Percentiles rank a stretch among this genome's conserved stretches.
Conservation (phyloP, 2,888 invertebrate genomes). For the Dynastes grantii region DNA sequence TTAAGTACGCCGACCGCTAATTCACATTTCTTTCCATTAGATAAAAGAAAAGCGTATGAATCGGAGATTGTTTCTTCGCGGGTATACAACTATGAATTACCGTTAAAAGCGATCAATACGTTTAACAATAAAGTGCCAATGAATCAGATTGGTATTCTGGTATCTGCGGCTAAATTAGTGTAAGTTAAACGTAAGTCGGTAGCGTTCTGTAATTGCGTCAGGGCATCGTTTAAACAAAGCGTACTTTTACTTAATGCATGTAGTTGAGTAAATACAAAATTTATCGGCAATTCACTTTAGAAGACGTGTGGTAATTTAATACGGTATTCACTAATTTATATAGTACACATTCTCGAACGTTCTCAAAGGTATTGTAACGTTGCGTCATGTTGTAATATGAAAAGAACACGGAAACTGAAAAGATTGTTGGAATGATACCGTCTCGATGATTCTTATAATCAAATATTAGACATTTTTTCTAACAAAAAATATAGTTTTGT, state of each 20-base stretch:
- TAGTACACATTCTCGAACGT: conserved; percentile 1
- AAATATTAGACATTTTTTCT: too few species aligned
- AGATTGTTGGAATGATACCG: too few species aligned
- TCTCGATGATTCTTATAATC: too few species aligned
- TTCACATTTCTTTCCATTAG: conserved; percentile 12
- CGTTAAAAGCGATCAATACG: conserved; percentile 28
- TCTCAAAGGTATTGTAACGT: not conserved
- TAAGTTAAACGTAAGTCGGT: conserved; percentile 1
- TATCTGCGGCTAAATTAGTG: conserved; percentile 26
- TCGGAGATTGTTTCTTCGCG: conserved; percentile 28
- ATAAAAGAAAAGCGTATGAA: conserved; percentile 14
- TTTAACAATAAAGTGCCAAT: conserved; percentile 47
- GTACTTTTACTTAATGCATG: conserved; percentile 21
- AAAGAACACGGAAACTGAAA: too few species aligned
- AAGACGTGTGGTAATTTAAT: conserved; percentile 8
- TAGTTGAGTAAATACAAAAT: conserved; percentile 14
- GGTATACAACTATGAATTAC: not conserved
- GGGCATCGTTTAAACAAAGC: conserved; percentile 19
- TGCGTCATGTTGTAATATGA: too few species aligned
- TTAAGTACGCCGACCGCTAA: conserved; percentile 10
- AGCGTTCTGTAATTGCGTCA: conserved; percentile 3
- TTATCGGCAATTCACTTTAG: not conserved
- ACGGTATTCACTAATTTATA: conserved; percentile 9
- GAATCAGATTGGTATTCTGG: conserved; percentile 23
- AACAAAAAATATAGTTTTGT: too few species aligned